Evolutionary conservation across 2,797 vertebrate species (phyloP).

Genomic region (Aselliscus stoliczkanus): DNA sequence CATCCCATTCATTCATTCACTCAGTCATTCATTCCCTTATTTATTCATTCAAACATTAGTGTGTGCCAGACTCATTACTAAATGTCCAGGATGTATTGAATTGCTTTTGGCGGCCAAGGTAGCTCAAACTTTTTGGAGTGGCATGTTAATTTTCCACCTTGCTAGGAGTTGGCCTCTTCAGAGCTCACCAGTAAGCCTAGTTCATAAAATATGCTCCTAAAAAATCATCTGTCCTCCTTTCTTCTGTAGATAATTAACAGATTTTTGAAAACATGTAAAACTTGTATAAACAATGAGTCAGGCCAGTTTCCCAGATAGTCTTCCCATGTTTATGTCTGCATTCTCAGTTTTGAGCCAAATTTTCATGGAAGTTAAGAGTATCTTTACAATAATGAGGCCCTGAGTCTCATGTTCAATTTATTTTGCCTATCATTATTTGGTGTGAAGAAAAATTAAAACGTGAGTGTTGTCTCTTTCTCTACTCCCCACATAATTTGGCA

Average conservation of each 20-base stretch:
- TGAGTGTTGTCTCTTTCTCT: neutral
- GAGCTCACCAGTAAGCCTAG: neutral
- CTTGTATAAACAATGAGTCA: neutral
- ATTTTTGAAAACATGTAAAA: slow-evolving; percentile 10
- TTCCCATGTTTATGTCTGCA: neutral
- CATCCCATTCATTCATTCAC: neutral
- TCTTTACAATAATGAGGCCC: neutral
- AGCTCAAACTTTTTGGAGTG: neutral
- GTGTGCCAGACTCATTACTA: neutral
- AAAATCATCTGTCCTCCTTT: neutral
- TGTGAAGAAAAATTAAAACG: neutral
- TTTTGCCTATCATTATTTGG: neutral
- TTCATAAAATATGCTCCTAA: neutral
- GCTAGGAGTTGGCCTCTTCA: neutral
- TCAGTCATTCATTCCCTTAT: neutral
- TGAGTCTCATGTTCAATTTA: neutral
- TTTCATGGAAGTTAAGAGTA: neutral
- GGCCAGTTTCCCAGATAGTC: neutral
- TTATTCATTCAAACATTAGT: neutral
- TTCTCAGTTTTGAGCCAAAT: neutral
- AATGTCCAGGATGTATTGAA: neutral
- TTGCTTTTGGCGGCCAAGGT: neutral
- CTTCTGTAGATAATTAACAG: slow-evolving; percentile 4
- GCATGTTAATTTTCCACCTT: neutral
- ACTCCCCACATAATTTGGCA: neutral